Base-by-base conservation (phyloP, 2,888 invertebrate species). In the Dioctria rufipes region DNA sequence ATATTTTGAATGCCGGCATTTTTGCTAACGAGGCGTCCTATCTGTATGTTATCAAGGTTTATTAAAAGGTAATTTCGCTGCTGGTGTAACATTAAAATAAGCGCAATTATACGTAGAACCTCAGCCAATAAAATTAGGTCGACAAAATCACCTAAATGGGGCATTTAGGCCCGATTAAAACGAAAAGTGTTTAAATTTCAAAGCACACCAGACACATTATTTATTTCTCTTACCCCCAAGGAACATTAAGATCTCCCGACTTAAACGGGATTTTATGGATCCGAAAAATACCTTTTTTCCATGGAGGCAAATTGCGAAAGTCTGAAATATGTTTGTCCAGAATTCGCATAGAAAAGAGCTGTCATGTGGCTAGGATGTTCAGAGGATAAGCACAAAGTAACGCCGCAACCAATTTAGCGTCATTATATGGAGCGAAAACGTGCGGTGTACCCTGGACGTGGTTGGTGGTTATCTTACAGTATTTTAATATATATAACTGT, bases 191-290 rank as follows among this genome's bases (percentile, higher is more conserved):
- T 54, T 54, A 54, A 54, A 54, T 54, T 54, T 54, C 54, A 54
- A n/a, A 54, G 54, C 54, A 54, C 54, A 54, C 54, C 54, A 54
- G 11, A 54, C 11, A 54, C 54, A 54, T 25, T 25, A 25, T 54
- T 54, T 54, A 54, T 54, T 11, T 54, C 11, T n/a, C 54, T 4
- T 8, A 8, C 54, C 4, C 54, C 11, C 11, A 54, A 54, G 11
- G 54, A 2, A n/a, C 54, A 54, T 54, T 54, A 54, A 54, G 54
- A 54, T 54, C 54, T 54, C 11, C 54, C 54, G 54, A 54, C 54
- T 54, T 54, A 54, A 54, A 54, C 54, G n/a, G 54, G 54, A 54
- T 54, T 54, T 54, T 54, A 54, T 54, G 54, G 54, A 54, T 54
- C 54, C 54, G 54, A 54, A 54, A 54, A 54, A 54, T 54, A 54